phyloP scores from a whole-genome alignment of 2,888 invertebrate species.

The Leptothorax acervorum region DNA sequence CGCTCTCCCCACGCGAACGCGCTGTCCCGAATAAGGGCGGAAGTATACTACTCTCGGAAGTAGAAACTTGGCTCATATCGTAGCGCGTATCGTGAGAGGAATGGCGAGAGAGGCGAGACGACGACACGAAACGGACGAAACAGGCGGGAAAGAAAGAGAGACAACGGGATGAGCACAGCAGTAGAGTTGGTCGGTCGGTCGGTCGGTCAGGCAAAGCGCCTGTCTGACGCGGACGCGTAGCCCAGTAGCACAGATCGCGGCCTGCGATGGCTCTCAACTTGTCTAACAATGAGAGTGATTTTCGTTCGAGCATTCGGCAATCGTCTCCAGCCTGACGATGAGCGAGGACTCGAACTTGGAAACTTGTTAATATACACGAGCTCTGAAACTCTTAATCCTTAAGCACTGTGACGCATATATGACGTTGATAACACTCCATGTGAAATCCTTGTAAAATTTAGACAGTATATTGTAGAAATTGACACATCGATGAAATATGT shows the following conservation, averaged over 20 bases:
- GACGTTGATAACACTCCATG: background rate
- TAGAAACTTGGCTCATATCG: constrained; percentile 18
- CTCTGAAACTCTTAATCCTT: background rate
- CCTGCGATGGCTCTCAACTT: constrained; percentile 77
- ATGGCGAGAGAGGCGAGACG: constrained; percentile 9
- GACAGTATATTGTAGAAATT: background rate
- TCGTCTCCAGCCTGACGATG: background rate
- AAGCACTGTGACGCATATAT: background rate
- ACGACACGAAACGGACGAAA: constrained; percentile 44
- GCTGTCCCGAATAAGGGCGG: constrained; percentile 13
- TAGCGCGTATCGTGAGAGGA: constrained; percentile 4
- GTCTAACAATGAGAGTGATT: background rate
- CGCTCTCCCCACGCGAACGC: background rate
- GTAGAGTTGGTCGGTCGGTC: constrained; percentile 67
- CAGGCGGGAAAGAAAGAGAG: background rate
- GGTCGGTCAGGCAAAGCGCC: constrained; percentile 63
- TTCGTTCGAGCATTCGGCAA: background rate
- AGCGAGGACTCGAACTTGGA: background rate
- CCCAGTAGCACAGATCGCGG: constrained; percentile 83
- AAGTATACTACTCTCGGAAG: constrained; percentile 17
- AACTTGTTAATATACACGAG: background rate
- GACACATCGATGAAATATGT: background rate
- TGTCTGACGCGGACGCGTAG: constrained; percentile 74
- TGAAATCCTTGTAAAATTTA: background rate
- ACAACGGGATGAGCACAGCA: constrained; percentile 37